phyloP scores from a whole-genome alignment of 1,140 invertebrate species.

The Piezodorus guildinii region DNA sequence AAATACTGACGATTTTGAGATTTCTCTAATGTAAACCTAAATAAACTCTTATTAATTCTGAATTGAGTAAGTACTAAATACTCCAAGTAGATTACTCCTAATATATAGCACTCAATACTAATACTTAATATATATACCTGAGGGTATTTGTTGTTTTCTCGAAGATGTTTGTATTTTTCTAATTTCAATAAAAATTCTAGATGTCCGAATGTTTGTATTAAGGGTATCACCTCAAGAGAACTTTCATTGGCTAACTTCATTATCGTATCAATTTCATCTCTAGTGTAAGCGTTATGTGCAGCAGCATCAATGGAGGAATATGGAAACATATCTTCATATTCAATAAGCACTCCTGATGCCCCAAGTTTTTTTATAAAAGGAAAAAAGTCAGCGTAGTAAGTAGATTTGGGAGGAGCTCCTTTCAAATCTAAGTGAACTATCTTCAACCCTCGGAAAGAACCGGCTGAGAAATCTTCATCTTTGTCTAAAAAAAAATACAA shows the following conservation, averaged over 20 bases:
- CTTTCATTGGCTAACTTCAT: conserved; percentile 21
- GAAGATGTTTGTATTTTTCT: conserved; percentile 39
- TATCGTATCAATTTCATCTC: conserved; percentile 22
- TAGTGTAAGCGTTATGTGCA: conserved; percentile 36
- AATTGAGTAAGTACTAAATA: no score
- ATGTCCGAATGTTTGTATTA: conserved; percentile 62
- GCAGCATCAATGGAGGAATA: conserved; percentile 34
- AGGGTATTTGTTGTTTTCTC: conserved; percentile 36
- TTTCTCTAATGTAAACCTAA: no score
- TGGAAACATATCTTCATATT: conserved; percentile 46
- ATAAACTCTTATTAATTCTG: no score
- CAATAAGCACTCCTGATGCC: conserved; percentile 40
- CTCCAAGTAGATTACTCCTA: no score
- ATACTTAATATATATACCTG: conserved; percentile 24
- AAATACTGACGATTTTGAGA: no score
- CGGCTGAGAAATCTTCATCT: not conserved
- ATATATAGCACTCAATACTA: no score
- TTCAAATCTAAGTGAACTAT: conserved; percentile 30
- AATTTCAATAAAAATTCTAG: conserved; percentile 51
- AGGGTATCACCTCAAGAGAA: conserved; percentile 45
- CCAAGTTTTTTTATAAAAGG: conserved; percentile 41
- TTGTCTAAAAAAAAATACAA: not conserved
- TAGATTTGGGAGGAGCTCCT: conserved; percentile 40
- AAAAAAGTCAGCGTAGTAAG: conserved; percentile 39
- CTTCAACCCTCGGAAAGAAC: conserved; percentile 15